phyloP scores from a whole-genome alignment of 2,888 invertebrate species.

The Balanococcus diminutus region DNA sequence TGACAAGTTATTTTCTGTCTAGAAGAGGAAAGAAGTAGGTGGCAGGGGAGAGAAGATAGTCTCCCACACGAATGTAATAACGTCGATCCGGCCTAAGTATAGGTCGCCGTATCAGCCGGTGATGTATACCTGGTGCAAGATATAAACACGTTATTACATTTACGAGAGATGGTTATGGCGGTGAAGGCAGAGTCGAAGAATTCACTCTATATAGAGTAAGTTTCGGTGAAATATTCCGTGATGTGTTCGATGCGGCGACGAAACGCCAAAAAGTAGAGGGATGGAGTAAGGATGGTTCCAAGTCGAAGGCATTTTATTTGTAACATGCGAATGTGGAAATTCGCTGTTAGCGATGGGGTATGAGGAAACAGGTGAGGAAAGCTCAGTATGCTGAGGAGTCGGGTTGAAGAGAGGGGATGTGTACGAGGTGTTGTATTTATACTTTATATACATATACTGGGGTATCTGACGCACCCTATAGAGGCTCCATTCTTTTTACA shows the following conservation, averaged over 20 bases:
- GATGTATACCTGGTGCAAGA: not conserved
- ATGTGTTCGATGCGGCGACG: not conserved
- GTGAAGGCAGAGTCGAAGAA: not conserved
- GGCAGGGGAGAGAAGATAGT: not conserved
- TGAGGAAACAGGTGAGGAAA: no score
- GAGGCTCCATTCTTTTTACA: no score
- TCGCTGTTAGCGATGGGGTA: no score
- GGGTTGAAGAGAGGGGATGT: no score
- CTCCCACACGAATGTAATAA: not conserved
- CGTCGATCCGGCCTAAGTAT: not conserved
- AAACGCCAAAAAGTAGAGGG: not conserved
- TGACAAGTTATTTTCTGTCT: not conserved
- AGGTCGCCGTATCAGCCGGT: constrained; percentile 4
- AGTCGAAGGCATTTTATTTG: no score
- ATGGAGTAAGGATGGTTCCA: no score
- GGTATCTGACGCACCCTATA: no score
- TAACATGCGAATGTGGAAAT: no score
- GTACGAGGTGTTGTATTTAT: no score
- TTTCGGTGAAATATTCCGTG: not conserved
- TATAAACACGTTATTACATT: not conserved
- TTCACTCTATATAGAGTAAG: not conserved
- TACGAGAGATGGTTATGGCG: not conserved
- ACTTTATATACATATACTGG: no score
- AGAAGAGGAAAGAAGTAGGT: not conserved
- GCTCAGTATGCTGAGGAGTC: no score